These are phyloP conservation scores for Dryomyza anilis DNA, from an alignment of 2,888 invertebrate genomes.

Conservation along the genomic window DNA sequence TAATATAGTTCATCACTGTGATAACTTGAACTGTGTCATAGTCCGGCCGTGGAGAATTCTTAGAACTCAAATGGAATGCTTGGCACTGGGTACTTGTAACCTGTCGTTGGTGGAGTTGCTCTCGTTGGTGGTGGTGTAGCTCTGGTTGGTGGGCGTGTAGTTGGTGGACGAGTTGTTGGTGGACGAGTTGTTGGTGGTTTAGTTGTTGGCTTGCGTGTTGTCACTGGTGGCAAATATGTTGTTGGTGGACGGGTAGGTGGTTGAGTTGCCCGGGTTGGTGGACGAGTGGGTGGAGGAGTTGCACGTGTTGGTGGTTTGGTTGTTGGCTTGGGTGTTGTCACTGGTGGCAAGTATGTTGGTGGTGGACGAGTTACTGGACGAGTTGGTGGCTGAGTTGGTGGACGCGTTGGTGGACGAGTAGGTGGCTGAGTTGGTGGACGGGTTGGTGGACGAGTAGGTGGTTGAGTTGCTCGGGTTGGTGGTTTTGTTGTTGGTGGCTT, in stretches of 20 bases:
- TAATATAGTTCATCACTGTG: neutral
- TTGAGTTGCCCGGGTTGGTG: slow-evolving; percentile 28
- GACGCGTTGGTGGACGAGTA: neutral
- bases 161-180: slow-evolving; percentile 22
- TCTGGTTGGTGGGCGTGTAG: slow-evolving; percentile 25
- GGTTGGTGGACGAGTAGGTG: slow-evolving; percentile 9
- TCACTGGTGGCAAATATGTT: slow-evolving; percentile 22
- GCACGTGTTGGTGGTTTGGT: slow-evolving; percentile 20
- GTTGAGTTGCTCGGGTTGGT: slow-evolving; percentile 11
- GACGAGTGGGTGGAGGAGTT: slow-evolving; percentile 29
- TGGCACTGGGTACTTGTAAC: slow-evolving; percentile 54
- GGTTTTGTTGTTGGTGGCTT: slow-evolving; percentile 18
- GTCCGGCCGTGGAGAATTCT: slow-evolving; percentile 27
- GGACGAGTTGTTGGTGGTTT: neutral
- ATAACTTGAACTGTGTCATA: neutral
- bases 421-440: slow-evolving; percentile 4
- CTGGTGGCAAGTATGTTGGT: slow-evolving; percentile 22
- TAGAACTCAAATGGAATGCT: slow-evolving; percentile 53
- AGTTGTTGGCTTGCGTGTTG: slow-evolving; percentile 16
- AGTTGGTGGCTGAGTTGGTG: slow-evolving; percentile 28
- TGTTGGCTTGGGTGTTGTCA: slow-evolving; percentile 12
- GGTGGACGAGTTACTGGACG: slow-evolving; percentile 28
- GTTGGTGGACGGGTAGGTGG: slow-evolving; percentile 30
- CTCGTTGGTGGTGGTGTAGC: slow-evolving; percentile 21
- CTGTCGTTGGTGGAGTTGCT: slow-evolving; percentile 38